phyloP scores from a whole-genome alignment of 2,797 vertebrate genomes.

The Chromis chromis region DNA sequence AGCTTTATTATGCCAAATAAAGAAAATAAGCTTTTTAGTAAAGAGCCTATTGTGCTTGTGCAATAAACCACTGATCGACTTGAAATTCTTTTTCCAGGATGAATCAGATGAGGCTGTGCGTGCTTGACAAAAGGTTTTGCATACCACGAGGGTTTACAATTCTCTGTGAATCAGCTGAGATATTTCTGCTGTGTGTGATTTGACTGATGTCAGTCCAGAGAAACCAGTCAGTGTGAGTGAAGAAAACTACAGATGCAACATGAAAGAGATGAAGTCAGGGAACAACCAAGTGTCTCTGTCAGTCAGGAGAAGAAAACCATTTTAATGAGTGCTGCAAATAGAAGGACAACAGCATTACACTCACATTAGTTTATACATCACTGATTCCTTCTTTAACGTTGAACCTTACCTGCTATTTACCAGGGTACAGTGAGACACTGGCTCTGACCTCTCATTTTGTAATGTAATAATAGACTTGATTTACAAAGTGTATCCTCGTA shows the following conservation, averaged over 20 bases:
- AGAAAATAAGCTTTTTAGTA: neutral
- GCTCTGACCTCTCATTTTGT: too few relatives aligned
- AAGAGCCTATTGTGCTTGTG: constrained; percentile 8
- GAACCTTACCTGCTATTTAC: neutral
- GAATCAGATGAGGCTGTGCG: constrained; percentile 46
- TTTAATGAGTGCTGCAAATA: neutral
- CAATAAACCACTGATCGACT: neutral
- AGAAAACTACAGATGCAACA: neutral
- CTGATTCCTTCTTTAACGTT: neutral
- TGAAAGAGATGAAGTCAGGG: too few relatives aligned
- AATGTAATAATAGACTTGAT: too few relatives aligned
- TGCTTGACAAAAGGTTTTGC: constrained; percentile 57
- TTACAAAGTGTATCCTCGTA: too few relatives aligned
- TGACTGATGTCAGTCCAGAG: constrained; percentile 42
- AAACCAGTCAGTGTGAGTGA: constrained; percentile 2
- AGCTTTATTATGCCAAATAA: constrained; percentile 3
- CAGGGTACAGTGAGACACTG: too few relatives aligned
- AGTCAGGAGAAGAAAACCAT: neutral
- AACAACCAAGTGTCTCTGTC: neutral
- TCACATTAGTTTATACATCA: neutral
- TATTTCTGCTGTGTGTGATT: neutral
- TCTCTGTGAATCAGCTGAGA: constrained; percentile 5
- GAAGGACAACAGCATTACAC: neutral
- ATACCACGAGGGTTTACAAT: constrained; percentile 51
- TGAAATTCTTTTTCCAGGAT: neutral